phyloP scores from a whole-genome alignment of 2,797 vertebrate genomes.

The Peromyscus eremicus region DNA sequence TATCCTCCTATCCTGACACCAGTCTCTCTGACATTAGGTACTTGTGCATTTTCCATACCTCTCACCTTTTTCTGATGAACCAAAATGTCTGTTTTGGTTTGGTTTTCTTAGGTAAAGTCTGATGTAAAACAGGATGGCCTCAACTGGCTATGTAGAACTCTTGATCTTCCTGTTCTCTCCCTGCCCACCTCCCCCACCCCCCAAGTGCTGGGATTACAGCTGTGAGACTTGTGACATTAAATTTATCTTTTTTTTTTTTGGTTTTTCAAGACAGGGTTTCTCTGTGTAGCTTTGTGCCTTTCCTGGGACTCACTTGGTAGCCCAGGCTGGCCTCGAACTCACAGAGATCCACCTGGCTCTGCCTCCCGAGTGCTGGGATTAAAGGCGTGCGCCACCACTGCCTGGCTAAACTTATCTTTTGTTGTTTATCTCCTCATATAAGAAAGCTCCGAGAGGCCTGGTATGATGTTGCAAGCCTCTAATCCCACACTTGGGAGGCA shows the following conservation, averaged over 20 bases:
- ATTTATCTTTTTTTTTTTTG: slow-evolving; percentile 11
- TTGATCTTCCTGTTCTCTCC: not conserved
- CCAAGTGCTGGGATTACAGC: not conserved
- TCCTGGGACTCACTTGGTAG: too few species aligned
- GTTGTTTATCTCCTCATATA: not conserved
- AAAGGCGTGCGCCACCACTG: too few species aligned
- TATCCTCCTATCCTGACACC: not conserved
- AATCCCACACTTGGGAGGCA: not conserved
- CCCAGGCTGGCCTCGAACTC: too few species aligned
- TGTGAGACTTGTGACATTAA: not conserved
- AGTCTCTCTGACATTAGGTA: not conserved
- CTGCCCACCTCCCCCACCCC: too few species aligned
- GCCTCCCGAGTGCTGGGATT: too few species aligned
- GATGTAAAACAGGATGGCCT: not conserved
- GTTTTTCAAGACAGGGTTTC: too few species aligned
- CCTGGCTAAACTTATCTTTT: slow-evolving; percentile 2
- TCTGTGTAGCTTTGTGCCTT: too few species aligned
- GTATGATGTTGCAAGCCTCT: not conserved
- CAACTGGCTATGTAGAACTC: not conserved
- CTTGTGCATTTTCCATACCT: not conserved
- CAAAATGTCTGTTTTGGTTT: not conserved
- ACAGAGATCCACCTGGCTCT: too few species aligned
- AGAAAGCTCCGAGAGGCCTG: not conserved
- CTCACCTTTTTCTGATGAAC: not conserved
- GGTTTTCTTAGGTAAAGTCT: not conserved